Evolutionary conservation across 2,113 vertebrate species (phyloP), one percentile per base, ranked within the genome.

Genomic region (Amazona guildingii): DNA sequence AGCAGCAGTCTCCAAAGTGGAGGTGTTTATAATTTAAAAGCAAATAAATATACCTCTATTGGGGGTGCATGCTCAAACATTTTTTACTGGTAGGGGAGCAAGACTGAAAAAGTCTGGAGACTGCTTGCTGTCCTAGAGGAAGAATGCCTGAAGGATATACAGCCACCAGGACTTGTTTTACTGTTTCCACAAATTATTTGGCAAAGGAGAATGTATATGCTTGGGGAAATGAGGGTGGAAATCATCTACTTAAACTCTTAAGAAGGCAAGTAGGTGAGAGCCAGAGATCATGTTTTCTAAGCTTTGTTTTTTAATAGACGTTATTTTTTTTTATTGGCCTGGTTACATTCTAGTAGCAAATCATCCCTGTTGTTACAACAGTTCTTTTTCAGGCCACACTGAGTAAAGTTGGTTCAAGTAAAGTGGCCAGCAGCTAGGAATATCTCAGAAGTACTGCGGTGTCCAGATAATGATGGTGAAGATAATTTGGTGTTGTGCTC

Each of bases 291-390:
- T 69, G 44, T 90, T 90, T 93, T 84, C 73, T 75, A 68, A 88
- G 48, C 51, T 66, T 79, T 82, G 29, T 51, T 92, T 93, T 95
- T 84, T 51, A 87, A 79, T 88, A 54, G 52, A 61, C 86, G 28
- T 54, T 54, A 6, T 90, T 70, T 95, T 94, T 74, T 74, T 88
- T 93, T 49, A 74, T 83, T 72, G 23, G 35, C 35, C 39, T 84
- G 51, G 43, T 79, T 95, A 74, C 70, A 54, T 90, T 94, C 23
- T 70, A 88, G 84, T 59, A 88, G 55, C 51, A 95, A 61, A 81
- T 81, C 43, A 61, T 68, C 33, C 59, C 64, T 55, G 16, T 52
- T 78, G 51, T 66, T 76, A 10, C 9, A 55, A 7, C 24, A 51
- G 46, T 46, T 78, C 55, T 87, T 25, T 66, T 77, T 28, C 17